Evolutionary conservation across 30 jellyfish, hydroid and myxozoan genomes (phyloP).

Genomic region (Aurelia aurita complex sp. Pacific): DNA sequence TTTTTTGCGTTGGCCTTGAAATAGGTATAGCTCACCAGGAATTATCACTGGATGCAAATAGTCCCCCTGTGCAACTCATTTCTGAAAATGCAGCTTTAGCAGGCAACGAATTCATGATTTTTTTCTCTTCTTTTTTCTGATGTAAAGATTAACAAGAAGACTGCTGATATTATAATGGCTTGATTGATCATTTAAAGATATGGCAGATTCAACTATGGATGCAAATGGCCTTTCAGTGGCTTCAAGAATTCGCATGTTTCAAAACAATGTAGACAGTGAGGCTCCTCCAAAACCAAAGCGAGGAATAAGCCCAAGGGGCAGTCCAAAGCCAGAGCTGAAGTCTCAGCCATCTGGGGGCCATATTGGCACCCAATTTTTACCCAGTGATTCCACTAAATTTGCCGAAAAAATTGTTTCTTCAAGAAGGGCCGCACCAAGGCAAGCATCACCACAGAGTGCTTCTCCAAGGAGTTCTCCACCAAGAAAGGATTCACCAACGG

Average conservation of each 20-base stretch:
- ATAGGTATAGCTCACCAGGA: no score
- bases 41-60: no score
- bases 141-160: no score
- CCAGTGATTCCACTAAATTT: not conserved
- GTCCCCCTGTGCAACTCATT: no score
- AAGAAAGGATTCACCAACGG: not conserved
- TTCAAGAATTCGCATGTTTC: constrained; percentile 67
- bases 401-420: not conserved
- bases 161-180: no score
- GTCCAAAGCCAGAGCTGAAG: constrained; percentile 9
- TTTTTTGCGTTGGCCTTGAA: no score
- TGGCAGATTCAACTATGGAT: constrained; percentile 45
- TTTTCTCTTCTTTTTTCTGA: no score
- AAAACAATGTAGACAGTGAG: constrained; percentile 26
- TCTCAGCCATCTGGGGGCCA: not conserved
- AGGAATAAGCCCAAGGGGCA: not conserved
- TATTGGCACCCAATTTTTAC: not conserved
- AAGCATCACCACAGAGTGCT: not conserved
- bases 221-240: constrained; percentile 65
- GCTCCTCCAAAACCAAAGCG: not conserved
- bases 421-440: not conserved
- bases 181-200: not conserved
- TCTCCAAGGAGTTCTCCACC: constrained; percentile 8
- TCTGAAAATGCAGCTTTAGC: no score
- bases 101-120: no score